phyloP scores from a whole-genome alignment of 2,113 vertebrate genomes.

The Salvelinus alpinus region DNA sequence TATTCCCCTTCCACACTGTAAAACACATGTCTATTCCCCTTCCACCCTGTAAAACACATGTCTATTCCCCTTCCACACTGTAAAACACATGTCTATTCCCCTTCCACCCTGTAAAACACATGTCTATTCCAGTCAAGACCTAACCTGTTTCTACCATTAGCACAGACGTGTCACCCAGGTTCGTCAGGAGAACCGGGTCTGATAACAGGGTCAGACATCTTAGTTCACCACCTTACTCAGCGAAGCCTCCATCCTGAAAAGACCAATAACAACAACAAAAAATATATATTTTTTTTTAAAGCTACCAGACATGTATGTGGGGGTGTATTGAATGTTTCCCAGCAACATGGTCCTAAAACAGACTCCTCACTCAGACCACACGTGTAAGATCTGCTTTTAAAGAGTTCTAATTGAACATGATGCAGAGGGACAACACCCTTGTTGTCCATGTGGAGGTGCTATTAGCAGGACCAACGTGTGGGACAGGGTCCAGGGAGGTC shows the following conservation, averaged over 20 bases:
- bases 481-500: constrained; percentile 3
- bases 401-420: constrained; percentile 58
- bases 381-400: constrained; percentile 50
- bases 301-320: too few species aligned
- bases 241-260: constrained; percentile 32
- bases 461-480: constrained; percentile 38
- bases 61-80: too few species aligned
- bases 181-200: constrained; percentile 41
- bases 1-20: too few species aligned
- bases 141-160: constrained; percentile 22
- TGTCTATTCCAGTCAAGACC: too few species aligned
- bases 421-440: constrained; percentile 35
- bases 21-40: too few species aligned
- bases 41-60: too few species aligned
- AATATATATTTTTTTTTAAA: too few species aligned
- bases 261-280: constrained; percentile 19
- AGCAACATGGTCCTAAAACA: constrained; percentile 55
- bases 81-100: constrained; percentile 19
- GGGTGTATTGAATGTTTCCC: constrained; percentile 61
- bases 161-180: too few species aligned
- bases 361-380: constrained; percentile 50
- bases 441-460: constrained; percentile 48
- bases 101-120: too few species aligned
- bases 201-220: constrained; percentile 12
- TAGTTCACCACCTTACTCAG: constrained; percentile 38